Evolutionary conservation across 2,888 invertebrate genomes (phyloP).

Genomic region (Drosophila buzzatii): DNA sequence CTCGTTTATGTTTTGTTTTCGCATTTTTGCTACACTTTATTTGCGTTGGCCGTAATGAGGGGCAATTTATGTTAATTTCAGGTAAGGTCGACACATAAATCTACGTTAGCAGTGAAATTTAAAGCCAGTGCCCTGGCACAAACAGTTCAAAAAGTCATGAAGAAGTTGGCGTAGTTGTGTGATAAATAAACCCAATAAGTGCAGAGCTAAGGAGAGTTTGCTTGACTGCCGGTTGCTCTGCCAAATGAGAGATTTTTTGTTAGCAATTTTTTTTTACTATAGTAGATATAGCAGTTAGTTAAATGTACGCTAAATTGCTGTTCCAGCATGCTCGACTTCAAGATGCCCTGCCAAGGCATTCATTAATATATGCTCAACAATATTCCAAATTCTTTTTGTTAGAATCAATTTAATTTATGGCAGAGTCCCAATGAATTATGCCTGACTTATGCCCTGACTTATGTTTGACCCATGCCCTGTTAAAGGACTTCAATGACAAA

Average conservation of each 20-base stretch:
- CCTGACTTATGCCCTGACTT: too few relatives aligned
- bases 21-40: constrained; percentile 43
- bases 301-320: too few relatives aligned
- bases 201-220: not conserved
- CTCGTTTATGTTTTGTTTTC: constrained; percentile 47
- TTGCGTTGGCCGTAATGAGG: constrained; percentile 66
- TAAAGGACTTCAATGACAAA: too few relatives aligned
- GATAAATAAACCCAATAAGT: constrained; percentile 31
- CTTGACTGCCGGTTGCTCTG: not conserved
- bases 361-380: too few relatives aligned
- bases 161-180: constrained; percentile 6
- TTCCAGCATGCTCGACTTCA: not conserved
- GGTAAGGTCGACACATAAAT: constrained; percentile 72
- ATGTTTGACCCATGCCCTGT: too few relatives aligned
- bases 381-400: not conserved
- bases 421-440: too few relatives aligned
- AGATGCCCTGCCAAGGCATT: not conserved
- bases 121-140: constrained; percentile 40
- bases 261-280: too few relatives aligned
- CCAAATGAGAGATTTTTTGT: not conserved
- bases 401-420: too few relatives aligned
- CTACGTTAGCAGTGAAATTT: constrained; percentile 75
- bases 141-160: constrained; percentile 51
- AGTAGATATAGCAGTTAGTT: too few relatives aligned
- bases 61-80: constrained; percentile 78